Percentiles rank a stretch among this genome's conserved stretches.
Conservation (phyloP, 2,113 vertebrate genomes). For the Carollia perspicillata region DNA sequence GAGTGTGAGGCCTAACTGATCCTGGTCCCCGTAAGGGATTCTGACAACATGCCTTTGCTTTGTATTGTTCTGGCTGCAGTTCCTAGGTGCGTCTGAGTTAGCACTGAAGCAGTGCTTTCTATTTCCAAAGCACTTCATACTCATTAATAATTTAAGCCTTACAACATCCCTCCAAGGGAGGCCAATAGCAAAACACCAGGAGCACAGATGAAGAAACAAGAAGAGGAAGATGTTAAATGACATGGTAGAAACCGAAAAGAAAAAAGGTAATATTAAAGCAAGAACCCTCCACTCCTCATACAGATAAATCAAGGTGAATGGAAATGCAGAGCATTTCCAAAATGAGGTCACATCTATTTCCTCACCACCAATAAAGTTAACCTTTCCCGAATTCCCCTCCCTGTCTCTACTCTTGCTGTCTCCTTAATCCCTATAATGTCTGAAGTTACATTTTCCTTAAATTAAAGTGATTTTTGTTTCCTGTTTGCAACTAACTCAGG, state of each 20-base stretch:
- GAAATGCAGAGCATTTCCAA: neutral
- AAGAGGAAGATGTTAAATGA: slow-evolving; percentile 32
- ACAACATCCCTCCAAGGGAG: slow-evolving; percentile 45
- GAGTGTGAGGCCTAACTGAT: neutral
- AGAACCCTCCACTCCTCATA: neutral
- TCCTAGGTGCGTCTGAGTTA: slow-evolving; percentile 2
- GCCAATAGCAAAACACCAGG: slow-evolving; percentile 48
- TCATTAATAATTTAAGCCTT: slow-evolving; percentile 60
- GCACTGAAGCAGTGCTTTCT: slow-evolving; percentile 19
- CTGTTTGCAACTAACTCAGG: neutral
- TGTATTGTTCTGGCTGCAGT: neutral
- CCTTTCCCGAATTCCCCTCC: neutral
- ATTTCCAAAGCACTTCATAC: slow-evolving; percentile 48
- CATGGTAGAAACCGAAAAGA: neutral
- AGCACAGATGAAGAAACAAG: slow-evolving; percentile 4
- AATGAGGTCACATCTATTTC: neutral
- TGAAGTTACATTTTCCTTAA: neutral
- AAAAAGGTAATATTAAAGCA: neutral
- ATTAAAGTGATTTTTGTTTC: neutral
- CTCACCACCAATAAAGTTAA: neutral
- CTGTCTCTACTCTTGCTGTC: neutral
- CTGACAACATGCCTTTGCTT: slow-evolving; percentile 23
- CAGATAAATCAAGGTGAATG: neutral
- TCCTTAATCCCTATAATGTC: neutral
- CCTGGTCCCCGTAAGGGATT: neutral